Evolutionary conservation across 92 coral and sea anemone genomes (phyloP).

Genomic region (Virgularia gustaviana): DNA sequence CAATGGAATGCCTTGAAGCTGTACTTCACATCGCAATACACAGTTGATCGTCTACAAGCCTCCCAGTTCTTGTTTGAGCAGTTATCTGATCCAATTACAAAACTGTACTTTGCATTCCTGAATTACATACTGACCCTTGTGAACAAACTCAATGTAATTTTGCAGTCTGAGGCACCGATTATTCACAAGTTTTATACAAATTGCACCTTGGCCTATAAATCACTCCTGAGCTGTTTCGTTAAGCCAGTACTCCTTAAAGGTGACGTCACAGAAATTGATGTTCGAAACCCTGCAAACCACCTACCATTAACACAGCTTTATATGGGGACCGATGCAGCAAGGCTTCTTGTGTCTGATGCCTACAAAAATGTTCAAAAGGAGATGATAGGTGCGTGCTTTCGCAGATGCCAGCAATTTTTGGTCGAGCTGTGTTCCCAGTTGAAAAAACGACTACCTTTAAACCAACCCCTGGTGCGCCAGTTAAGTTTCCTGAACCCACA

Average conservation of each 20-base stretch:
- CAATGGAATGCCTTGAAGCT: conserved; percentile 34
- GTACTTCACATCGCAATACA: conserved; percentile 13
- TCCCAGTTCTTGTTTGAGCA: conserved; percentile 28
- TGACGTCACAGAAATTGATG: conserved; percentile 9
- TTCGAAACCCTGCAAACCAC: conserved; percentile 5
- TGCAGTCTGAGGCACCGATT: conserved; percentile 7
- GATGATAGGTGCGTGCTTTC: conserved; percentile 6
- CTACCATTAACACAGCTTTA: conserved; percentile 24
- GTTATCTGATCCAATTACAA: conserved; percentile 11
- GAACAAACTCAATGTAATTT: conserved; percentile 25
- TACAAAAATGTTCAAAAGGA: conserved; percentile 9
- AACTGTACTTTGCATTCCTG: conserved; percentile 19
- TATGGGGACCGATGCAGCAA: conserved; percentile 20
- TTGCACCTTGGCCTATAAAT: conserved; percentile 22
- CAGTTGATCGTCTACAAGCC: conserved; percentile 12
- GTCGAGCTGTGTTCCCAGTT: conserved; percentile 23
- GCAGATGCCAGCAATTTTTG: conserved; percentile 23
- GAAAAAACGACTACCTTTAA: conserved; percentile 11
- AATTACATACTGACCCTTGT: background rate
- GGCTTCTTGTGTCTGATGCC: conserved; percentile 2
- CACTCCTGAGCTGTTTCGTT: conserved; percentile 20
- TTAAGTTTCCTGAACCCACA: conserved; percentile 23
- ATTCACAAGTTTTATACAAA: conserved; percentile 21
- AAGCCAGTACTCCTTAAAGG: conserved; percentile 31
- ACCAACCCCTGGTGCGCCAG: background rate